Evolutionary conservation across 2,888 invertebrate species (phyloP).

Genomic region (Sphaerophoria rueppellii): DNA sequence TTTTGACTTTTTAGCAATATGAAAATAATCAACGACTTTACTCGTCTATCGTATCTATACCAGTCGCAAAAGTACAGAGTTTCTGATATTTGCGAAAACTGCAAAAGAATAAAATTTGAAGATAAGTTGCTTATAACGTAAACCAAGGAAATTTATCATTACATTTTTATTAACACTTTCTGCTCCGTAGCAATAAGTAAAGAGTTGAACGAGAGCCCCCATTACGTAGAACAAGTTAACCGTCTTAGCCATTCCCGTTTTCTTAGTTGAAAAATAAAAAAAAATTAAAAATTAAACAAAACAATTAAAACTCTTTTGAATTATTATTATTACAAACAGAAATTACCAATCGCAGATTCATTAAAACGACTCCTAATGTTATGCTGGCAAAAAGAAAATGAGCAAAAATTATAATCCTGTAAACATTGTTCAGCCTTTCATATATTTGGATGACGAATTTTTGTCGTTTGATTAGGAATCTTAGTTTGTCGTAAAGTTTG

Average conservation of each 20-base stretch:
- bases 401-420: conserved; percentile 21
- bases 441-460: conserved; percentile 17
- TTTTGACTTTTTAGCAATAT: too few relatives aligned
- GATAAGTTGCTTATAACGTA: too few relatives aligned
- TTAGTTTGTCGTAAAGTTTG: conserved; percentile 14
- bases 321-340: neutral
- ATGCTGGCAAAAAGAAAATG: conserved; percentile 38
- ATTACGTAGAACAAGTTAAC: conserved; percentile 32
- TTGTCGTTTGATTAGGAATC: conserved; percentile 1
- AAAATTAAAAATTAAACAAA: too few relatives aligned
- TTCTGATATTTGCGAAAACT: too few relatives aligned
- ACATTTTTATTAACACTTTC: conserved; percentile 45
- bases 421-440: conserved; percentile 4
- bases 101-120: neutral
- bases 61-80: too few relatives aligned
- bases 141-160: neutral
- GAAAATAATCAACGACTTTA: too few relatives aligned
- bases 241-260: conserved; percentile 10
- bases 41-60: too few relatives aligned
- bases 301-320: neutral
- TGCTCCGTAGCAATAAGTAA: conserved; percentile 56
- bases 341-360: conserved; percentile 31
- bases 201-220: conserved; percentile 44
- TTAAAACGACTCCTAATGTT: conserved; percentile 11
- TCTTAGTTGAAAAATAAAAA: neutral